Base-by-base conservation (phyloP, 2,888 invertebrate genomes). In the Ganaspis brasiliensis region DNA sequence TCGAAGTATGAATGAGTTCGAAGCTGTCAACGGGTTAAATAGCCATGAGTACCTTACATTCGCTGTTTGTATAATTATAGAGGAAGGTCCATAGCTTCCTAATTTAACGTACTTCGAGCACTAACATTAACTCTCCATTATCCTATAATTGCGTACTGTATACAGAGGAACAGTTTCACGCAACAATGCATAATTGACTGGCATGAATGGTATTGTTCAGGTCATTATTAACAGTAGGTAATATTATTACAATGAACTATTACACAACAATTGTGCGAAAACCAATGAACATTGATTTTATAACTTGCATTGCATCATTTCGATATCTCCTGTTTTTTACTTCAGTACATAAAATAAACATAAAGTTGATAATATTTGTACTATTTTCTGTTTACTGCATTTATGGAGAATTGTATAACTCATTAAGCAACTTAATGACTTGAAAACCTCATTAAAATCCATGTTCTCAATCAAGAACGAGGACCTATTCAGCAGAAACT, bases 171-270 rank as follows among this genome's bases (percentile, higher is more conserved):
- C 52, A 63, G 59, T 78, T 80, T 80, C 76, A 75, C 76, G 56
- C 74, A 78, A 75, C 75, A 59, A 80, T 80, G 80, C 78, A 80
- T 80, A 80, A 80, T 80, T 80, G 75, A 80, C 73, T 73, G 57
- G 72, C 57, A 74, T 57, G 74, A 74, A 73, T 75, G 73, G 80
- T 77, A 80, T 78, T 80, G 80, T 77, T 80, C 75, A 55, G 74
- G 73, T 77, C 76, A 75, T 78, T 80, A 73, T 74, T 73, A 78
- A 78, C 80, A 73, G 49, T n/a, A 61, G 72, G 67, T 67, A 63
- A 75, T 77, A 78, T 74, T 76, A 78, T 78, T 76, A 80, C 77
- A 78, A 78, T 80, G 76, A 76, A 71, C 74, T 63, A 55, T 73
- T 72, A 74, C 75, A 49, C 1, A 3, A 19, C 45, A 67, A 16